Base-by-base conservation (phyloP, 2,113 vertebrate species). In the Oryzias javanicus region DNA sequence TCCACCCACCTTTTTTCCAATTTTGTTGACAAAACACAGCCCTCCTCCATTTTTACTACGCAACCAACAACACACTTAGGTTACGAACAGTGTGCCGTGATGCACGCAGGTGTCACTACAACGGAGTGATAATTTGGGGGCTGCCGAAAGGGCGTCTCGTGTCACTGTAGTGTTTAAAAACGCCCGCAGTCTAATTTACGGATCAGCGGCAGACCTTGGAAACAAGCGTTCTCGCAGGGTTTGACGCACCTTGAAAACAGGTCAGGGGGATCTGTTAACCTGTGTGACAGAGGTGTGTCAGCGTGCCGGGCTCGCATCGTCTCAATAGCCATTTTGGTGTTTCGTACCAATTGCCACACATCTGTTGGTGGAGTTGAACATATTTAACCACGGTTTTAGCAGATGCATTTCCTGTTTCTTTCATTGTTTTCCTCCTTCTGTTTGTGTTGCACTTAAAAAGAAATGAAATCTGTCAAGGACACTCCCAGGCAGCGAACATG, bases 11-110 rank as follows among this genome's bases (percentile, higher is more conserved):
- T 18, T 76, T 76, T 56, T 78, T 81, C 49, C 53, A 18, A 8
- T 0, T 0, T 48, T 89, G 81, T 90, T 88, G 85, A 76, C 86
- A 73, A 63, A 90, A 89, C 79, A 88, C 27, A 7, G 18, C 27
- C 55, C 70, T 50, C 60, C 71, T 69, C 60, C 45, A 70, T 80
- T 75, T 67, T 61, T 64, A 79, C 64, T 5, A 44, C 8, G 22
- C 62, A 67, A 86, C 78, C 71, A 67, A 72, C 74, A 88, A 81
- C 79, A 86, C 68, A n/a, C 49, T 25, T 25, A n/a, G 49, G 53
- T 61, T 68, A 67, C 44, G 51, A 70, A 55, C 67, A 64, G 52
- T 64, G 42, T 7, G 64, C 44, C 3, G 25, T 25, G 46, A 68
- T 66, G 72, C 59, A 24, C 27, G 17, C 25, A 42, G 65, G 72